Base-by-base conservation (phyloP, 2,113 vertebrate genomes). In the Eira barbara region DNA sequence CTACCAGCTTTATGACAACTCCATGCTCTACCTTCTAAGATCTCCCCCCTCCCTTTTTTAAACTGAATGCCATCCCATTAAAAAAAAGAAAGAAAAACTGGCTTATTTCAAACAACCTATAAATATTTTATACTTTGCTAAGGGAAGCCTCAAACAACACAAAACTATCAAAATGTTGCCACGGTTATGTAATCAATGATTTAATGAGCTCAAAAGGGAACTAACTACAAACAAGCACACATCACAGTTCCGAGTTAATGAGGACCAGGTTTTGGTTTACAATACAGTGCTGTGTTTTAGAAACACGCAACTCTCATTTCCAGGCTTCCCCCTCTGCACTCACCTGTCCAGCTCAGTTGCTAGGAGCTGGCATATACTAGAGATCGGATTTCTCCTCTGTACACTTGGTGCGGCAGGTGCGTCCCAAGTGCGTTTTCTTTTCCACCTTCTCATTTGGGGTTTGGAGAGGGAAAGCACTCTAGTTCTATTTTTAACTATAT, bases 71-170 rank as follows among this genome's bases (percentile, higher is more conserved):
- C 12, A 57, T 89, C 42, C 55, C 73, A 45, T 88, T 91, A 87
- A 84, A 55, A 74, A 47, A 89, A 39, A n/a, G 5, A 55, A 90
- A 76, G 45, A 94, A 81, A 89, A 95, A 63, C 45, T 86, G 89
- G 31, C 67, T 95, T 93, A 82, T 94, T 85, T 94, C 84, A 95
- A 94, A 85, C 47, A 92, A 81, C 82, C 57, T 94, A 25, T 73
- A 86, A 92, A 83, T 92, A 94, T 95, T 97, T 98, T 71, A 93
- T 92, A 92, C 55, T 93, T 92, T 78, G 79, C 91, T 84, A 97
- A 94, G 95, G 83, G 71, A 98, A 96, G 94, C 49, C 55, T 80
- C 57, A 97, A 97, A 97, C 91, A 97, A 97, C 79, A 91, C 71
- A 91, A 97, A 97, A 95, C 36, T 73, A 61, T 80, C 31, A 84